These are phyloP conservation scores for Drosophila ezoana DNA, from an alignment of 2,888 invertebrate genomes.

Conservation along the genomic window DNA sequence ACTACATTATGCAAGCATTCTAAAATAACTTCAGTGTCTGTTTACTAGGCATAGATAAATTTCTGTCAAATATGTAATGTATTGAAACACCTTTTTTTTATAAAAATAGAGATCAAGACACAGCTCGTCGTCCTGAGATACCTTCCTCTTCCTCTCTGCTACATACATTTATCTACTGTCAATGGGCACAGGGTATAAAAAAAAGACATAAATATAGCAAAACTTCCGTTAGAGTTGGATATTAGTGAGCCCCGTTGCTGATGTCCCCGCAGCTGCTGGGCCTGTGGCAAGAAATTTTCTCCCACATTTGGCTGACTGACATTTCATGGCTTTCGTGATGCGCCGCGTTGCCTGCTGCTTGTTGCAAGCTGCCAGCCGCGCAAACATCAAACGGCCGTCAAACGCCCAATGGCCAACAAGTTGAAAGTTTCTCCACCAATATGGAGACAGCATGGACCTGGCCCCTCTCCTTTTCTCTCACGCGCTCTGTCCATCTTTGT, in stretches of 20 bases:
- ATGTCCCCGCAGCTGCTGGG: slow-evolving; percentile 34
- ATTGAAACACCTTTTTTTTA: no score
- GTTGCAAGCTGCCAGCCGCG: slow-evolving; percentile 36
- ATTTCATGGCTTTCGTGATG: slow-evolving; percentile 77
- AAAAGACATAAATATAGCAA: slow-evolving; percentile 40
- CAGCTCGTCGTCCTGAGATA: no score
- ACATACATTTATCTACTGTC: background rate
- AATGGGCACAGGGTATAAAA: slow-evolving; percentile 1
- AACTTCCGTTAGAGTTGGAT: slow-evolving; percentile 31
- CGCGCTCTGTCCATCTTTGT: background rate
- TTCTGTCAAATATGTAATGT: no score
- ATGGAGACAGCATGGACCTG: slow-evolving; percentile 61
- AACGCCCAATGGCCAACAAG: slow-evolving; percentile 71
- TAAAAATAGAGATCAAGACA: no score
- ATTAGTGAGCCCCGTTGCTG: slow-evolving; percentile 25
- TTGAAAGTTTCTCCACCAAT: slow-evolving; percentile 73
- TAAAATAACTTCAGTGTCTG: no score
- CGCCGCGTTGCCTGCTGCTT: slow-evolving; percentile 30
- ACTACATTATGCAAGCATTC: no score
- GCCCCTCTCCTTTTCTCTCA: slow-evolving; percentile 12
- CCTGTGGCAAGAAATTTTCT: slow-evolving; percentile 55
- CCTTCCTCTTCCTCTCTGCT: no score
- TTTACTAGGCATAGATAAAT: no score
- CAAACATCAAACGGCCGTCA: slow-evolving; percentile 74
- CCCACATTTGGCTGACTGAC: slow-evolving; percentile 69